Base-by-base conservation (phyloP, 2,888 invertebrate genomes). In the Diarsia mendica region DNA sequence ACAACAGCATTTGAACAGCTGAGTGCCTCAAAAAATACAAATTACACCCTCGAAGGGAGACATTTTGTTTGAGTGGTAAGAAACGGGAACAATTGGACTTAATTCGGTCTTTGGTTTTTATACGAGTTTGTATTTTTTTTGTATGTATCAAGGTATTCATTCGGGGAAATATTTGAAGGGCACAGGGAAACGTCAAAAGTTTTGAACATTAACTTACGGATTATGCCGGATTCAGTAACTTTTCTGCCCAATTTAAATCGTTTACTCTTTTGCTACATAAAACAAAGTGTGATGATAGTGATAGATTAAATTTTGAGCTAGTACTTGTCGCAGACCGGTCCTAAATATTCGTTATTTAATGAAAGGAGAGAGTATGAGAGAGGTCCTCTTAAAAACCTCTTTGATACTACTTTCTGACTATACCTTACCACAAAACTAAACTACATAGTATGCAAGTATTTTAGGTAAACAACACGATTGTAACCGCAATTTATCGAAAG, bases 41-140 rank as follows among this genome's bases (percentile, higher is more conserved):
- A 85, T 76, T 73, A 72, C n/a, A 23, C 18, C 11, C 58, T 78
- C n/a, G 11, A 72, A 65, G 13, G 58, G 20, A 53, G 55, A 58
- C 23, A 67, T 72, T 83, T 75, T 68, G 63, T 70, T 83, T 55
- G 39, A 83, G 63, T 66, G 65, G 60, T 63, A 69, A 58, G 65
- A 75, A 75, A 73, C 6, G 64, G 15, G 46, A 67, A 77, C 72
- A 82, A 82, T 72, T 65, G 33, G 8, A 33, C 46, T 72, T 60
- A n/a, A 76, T 72, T 67, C 20, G 51, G 66, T 39, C 15, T 53
- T 69, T 63, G 69, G 23, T 72, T 81, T 60, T 70, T 46, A 64
- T 11, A 46, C 23, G 51, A 60, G 49, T 23, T 20, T 6, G 28
- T 18, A 53, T 44, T n/a, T n/a, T n/a, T n/a, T n/a, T n/a, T n/a